Conservation (phyloP, 2,888 invertebrate genomes). For the Taenaris catops region DNA sequence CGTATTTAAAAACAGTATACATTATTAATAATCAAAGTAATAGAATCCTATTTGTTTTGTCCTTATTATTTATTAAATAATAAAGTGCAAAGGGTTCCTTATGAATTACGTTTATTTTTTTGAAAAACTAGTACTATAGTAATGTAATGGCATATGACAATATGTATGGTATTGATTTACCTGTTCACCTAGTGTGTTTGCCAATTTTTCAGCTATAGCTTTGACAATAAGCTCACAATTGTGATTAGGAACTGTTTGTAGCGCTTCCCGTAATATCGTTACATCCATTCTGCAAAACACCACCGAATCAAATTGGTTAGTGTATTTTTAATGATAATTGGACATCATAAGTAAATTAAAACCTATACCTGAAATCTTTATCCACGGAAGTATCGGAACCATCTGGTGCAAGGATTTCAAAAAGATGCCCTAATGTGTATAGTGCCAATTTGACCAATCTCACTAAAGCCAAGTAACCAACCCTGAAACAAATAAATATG, state of each 20-base stretch:
- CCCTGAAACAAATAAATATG: no score
- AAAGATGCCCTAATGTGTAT: constrained; percentile 91
- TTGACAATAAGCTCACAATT: constrained; percentile 91
- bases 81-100: no score
- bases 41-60: no score
- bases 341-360: no score
- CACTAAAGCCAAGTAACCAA: constrained; percentile 92
- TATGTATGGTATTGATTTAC: constrained; percentile 41
- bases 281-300: constrained; percentile 64
- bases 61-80: no score
- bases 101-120: no score
- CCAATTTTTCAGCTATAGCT: constrained; percentile 90
- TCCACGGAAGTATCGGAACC: constrained; percentile 60
- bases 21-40: no score
- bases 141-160: no score
- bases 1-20: no score
- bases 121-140: no score
- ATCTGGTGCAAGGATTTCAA: constrained; percentile 81
- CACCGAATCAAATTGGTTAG: no score
- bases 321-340: no score
- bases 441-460: constrained; percentile 94
- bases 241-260: constrained; percentile 91
- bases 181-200: constrained; percentile 89
- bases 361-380: constrained; percentile 60
- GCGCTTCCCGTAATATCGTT: constrained; percentile 88